Evolutionary conservation across 2,888 invertebrate species (phyloP), one percentile per base, ranked within the genome.

Genomic region (Lasioglossum oenotherae): DNA sequence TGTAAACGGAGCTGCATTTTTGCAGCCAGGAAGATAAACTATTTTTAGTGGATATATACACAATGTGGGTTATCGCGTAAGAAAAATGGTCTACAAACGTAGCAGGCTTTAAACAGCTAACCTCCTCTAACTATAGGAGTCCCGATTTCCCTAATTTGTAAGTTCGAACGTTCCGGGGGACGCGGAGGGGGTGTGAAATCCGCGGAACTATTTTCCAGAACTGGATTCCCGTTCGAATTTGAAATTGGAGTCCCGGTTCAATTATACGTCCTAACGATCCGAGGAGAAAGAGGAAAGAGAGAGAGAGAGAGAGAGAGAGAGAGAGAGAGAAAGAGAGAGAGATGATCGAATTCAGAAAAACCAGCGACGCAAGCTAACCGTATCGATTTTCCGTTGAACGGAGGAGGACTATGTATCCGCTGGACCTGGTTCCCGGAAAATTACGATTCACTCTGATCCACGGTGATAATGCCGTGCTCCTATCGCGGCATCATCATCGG

Each of bases 401-500:
- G 80, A 49, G 46, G 67, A 27, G 57, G 31, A 87, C 53, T 38
- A 27, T 38, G 38, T 74, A n/a, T 60, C 71, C 31, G 38, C 44
- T 41, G 71, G 31, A 23, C 6, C 76, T 16, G 72, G 73, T 73
- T 80, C 85, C 49, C 53, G 38, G 74, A 85, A 87, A 87, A 90
- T 89, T 81, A 81, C 86, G 82, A 84, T 85, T 87, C 85, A 78
- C 78, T 80, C 87, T 74, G 80, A 82, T 79, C 64, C 44, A 78
- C 69, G 27, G 71, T 77, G 82, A 88, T 88, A 89, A 81, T 84
- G 82, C 75, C 80, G 49, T 23, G 16, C 60, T 73, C 14, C 74
- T 78, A 83, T 84, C 77, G 31, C 23, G 57, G 72, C 71, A 78
- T 71, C 84, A 78, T 83, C 78, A 78, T 84, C 78, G 49, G 35